Percentiles rank a stretch among this genome's conserved stretches.
Evolutionary conservation across 1,140 invertebrate genomes (phyloP).

Genomic region (Drosophila funebris): DNA sequence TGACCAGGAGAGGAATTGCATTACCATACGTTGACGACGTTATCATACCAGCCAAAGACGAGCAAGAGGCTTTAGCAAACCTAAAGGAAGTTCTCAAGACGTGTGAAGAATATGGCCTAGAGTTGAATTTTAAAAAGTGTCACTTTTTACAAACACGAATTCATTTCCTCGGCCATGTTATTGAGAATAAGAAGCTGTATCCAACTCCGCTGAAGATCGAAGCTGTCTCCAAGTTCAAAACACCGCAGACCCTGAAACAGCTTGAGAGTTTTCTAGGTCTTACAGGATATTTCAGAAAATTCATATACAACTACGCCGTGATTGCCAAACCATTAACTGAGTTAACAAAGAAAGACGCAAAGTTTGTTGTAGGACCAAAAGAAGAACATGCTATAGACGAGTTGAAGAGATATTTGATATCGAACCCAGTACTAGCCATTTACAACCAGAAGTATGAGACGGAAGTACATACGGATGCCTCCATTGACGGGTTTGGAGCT

Average conservation of each 20-base stretch:
- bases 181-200: background rate
- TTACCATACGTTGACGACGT: constrained; percentile 7
- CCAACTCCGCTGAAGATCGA: background rate
- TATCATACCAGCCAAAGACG: constrained; percentile 4
- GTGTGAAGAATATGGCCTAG: constrained; percentile 1
- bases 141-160: background rate
- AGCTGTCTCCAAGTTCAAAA: background rate
- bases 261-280: constrained; percentile 24
- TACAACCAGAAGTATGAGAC: no score
- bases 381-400: no score
- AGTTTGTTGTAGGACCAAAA: constrained; percentile 4
- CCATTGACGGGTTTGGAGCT: constrained; percentile 59
- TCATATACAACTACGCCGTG: background rate
- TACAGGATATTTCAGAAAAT: constrained; percentile 23
- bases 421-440: constrained; percentile 34
- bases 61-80: background rate
- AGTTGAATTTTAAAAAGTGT: background rate
- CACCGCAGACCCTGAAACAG: background rate
- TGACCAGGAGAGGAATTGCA: background rate
- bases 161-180: background rate
- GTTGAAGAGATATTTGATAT: no score
- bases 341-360: constrained; percentile 30
- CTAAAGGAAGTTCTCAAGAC: constrained; percentile 11
- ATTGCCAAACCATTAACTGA: constrained; percentile 5
- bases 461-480: constrained; percentile 29